Evolutionary conservation across 2,797 vertebrate genomes (phyloP), one percentile per base, ranked within the genome.

Genomic region (Buceros bicornis): DNA sequence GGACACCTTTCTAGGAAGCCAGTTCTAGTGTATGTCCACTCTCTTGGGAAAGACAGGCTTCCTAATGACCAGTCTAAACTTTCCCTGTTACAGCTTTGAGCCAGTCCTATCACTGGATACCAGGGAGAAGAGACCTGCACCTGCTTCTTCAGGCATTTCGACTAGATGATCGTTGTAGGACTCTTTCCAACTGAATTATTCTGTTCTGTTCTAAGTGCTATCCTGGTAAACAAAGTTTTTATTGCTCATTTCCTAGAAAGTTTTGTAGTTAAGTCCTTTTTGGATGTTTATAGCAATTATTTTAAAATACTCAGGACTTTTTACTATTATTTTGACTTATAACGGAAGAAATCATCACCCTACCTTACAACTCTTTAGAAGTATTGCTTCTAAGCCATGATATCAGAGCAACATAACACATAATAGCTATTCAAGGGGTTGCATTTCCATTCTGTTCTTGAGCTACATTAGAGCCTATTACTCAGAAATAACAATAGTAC

Each of bases 91-190:
- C 37, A 64, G 70, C 33, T 66, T 3, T 84, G 17, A 66, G 66
- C 18, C 11, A 21, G 8, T 7, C 7, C 29, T 22, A 48, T 48
- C 48, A 48, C 48, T 48, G 48, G 48, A 48, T 24, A 48, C 48
- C 48, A 48, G 48, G 48, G 48, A 48, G 21, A 24, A 48, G 19
- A 48, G 48, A 21, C 10, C 48, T 22, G 48, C 48, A 24, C 9
- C 48, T 48, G 21, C 37, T 40, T 40, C 37, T 40, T 40, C 29
- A 61, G 28, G 31, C 11, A 73, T 51, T 13, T 37, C 33, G 42
- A 78, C 22, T 40, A 74, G 18, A 79, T 40, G 10, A 58, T 22
- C 0, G 0, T 0, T 60, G 8, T 3, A 43, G 29, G 57, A 31
- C 20, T 10, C n/a, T 37, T 37, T 74, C 16, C 28, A 89, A 33